These are phyloP conservation scores for Acanthis flammea DNA, from an alignment of 2,797 vertebrate genomes.

Conservation along the genomic window DNA sequence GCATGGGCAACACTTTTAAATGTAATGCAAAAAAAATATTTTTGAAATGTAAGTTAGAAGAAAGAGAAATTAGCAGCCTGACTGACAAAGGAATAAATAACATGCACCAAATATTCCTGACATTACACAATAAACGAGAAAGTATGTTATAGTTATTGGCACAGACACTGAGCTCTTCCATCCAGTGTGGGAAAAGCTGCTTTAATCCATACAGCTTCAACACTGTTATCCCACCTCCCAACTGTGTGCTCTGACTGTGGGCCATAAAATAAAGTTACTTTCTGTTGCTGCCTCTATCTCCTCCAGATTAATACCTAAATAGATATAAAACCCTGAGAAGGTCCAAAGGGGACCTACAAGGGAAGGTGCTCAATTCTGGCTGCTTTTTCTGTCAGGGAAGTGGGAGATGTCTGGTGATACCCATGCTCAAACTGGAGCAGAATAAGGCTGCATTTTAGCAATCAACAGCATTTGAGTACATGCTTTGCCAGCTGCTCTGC, in stretches of 20 bases:
- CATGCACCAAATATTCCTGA: not conserved
- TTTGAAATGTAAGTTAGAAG: not conserved
- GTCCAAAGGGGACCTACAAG: not conserved
- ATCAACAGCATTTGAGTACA: rapidly evolving
- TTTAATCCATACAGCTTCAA: not conserved
- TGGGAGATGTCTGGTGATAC: not conserved
- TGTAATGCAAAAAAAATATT: not conserved
- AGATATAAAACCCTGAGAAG: not conserved
- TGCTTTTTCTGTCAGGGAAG: not conserved
- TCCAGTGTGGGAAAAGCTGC: slow-evolving; percentile 15
- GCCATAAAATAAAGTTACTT: not conserved
- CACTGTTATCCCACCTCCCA: not conserved
- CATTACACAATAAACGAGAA: not conserved
- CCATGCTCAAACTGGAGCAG: not conserved
- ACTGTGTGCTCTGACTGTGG: not conserved
- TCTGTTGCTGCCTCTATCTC: not conserved
- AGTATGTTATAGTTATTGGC: not conserved
- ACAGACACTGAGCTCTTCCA: not conserved
- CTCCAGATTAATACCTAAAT: not conserved
- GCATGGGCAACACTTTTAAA: not conserved
- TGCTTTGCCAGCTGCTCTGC: not conserved
- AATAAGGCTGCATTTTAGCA: not conserved
- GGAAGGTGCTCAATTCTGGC: not conserved
- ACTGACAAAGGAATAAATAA: not conserved
- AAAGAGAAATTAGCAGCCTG: not conserved